Conservation (phyloP, 2,113 vertebrate species). For the Vulpes vulpes region DNA sequence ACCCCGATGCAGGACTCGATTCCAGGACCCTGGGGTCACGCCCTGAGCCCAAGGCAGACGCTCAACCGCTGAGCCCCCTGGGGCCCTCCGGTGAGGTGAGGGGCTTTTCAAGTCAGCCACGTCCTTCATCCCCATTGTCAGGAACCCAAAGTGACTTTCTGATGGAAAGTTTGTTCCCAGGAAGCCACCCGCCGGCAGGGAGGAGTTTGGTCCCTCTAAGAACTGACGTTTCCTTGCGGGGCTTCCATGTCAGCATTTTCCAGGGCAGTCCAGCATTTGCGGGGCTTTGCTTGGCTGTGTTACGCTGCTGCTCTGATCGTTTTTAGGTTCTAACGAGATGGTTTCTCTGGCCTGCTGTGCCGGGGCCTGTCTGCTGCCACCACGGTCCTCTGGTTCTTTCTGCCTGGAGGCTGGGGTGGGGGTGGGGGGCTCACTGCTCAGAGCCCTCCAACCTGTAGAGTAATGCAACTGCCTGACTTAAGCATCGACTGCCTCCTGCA, state of each 20-base stretch:
- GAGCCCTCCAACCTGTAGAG: background rate
- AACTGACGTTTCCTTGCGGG: rapidly evolving
- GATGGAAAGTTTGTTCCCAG: background rate
- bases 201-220: background rate
- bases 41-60: no score
- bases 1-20: no score
- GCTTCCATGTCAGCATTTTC: background rate
- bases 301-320: no score
- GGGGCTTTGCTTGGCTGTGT: background rate
- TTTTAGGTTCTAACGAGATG: background rate
- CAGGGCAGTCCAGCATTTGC: background rate
- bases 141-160: background rate
- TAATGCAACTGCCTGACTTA: background rate
- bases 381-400: rapidly evolving
- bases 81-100: no score
- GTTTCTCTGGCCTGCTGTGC: background rate
- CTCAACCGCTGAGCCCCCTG: no score
- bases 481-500: background rate
- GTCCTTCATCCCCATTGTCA: background rate
- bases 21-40: no score
- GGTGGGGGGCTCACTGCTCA: rapidly evolving
- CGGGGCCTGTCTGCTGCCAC: no score
- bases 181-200: background rate
- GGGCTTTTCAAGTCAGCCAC: background rate
- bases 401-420: background rate